Evolutionary conservation across 1,140 invertebrate genomes (phyloP), one percentile per base, ranked within the genome.

Genomic region (Lepidurus couesii): DNA sequence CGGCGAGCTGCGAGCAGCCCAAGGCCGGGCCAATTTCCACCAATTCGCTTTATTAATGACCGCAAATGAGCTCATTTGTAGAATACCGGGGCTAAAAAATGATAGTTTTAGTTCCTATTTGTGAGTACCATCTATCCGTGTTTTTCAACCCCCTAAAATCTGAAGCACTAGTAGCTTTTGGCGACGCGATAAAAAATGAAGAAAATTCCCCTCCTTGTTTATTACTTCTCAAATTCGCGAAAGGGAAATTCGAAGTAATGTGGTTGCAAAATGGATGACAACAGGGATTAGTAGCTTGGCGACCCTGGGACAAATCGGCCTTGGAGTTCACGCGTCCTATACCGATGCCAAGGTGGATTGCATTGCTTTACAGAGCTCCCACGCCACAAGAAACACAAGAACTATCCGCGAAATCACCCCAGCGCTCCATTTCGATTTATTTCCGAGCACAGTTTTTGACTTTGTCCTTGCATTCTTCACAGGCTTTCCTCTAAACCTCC

Each of bases 271-370:
- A 65, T 65, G 53, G 21, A 21, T 16, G 21, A 65, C 34, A 65
- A 65, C 53, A 21, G 5, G 21, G 9, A 65, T 65, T 65, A 16
- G 8, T n/a, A 65, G 21, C 53, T 34, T 34, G 21, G 53, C 53
- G 53, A 65, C 53, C 53, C 53, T 65, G 53, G 21, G 21, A 65
- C 53, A 65, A 65, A 65, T 13, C 53, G 53, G 53, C 53, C 53
- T 65, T 65, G 53, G 53, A 65, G 8, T 65, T 16, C 53, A 65
- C 21, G 53, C 21, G 53, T 65, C 53, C 13, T 21, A 21, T 9
- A 65, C 16, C 53, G 16, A 13, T 21, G 13, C 53, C 53, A 16
- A 65, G 13, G 8, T 65, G 8, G 53, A 65, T 65, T 65, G 21
- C 53, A 65, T 13, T 65, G 53, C 53, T n/a, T 21, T 13, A 65